phyloP scores from a whole-genome alignment of 2,113 vertebrate species.

The Triplophysa tibetana region DNA sequence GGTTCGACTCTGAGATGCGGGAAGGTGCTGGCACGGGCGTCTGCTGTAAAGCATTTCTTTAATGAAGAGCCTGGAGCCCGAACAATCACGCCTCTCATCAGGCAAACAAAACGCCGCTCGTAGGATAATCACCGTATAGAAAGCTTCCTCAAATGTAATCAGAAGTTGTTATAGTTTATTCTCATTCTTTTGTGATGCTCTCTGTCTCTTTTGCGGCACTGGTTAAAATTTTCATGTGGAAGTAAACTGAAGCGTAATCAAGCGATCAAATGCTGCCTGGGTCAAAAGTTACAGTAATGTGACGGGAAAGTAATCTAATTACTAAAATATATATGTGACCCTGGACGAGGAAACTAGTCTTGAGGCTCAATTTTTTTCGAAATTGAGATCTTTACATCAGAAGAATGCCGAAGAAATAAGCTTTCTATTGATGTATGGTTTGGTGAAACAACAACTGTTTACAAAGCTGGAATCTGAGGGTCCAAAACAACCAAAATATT shows the following conservation, averaged over 20 bases:
- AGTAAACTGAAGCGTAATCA: neutral
- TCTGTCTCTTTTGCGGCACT: neutral
- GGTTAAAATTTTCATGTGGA: neutral
- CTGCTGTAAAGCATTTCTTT: conserved; percentile 23
- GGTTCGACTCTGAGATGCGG: conserved; percentile 12
- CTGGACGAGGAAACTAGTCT: too few relatives aligned
- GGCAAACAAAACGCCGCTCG: conserved; percentile 26
- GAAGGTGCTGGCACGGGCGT: conserved; percentile 19
- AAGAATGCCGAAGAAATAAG: too few relatives aligned
- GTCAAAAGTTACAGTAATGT: neutral
- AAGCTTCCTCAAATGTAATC: conserved; percentile 21
- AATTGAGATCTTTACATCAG: too few relatives aligned
- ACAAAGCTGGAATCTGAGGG: too few relatives aligned
- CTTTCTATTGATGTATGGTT: too few relatives aligned
- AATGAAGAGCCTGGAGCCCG: conserved; percentile 6
- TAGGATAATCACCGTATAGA: conserved; percentile 17
- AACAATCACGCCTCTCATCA: conserved; percentile 46
- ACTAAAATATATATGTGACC: too few relatives aligned
- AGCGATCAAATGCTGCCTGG: neutral
- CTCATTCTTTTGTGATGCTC: conserved; percentile 3
- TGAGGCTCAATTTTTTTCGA: too few relatives aligned
- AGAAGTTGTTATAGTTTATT: neutral
- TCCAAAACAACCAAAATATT: too few relatives aligned
- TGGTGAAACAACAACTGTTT: too few relatives aligned
- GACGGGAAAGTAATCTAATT: too few relatives aligned